Evolutionary conservation across 2,113 vertebrate species (phyloP).

Genomic region (Tautogolabrus adspersus): DNA sequence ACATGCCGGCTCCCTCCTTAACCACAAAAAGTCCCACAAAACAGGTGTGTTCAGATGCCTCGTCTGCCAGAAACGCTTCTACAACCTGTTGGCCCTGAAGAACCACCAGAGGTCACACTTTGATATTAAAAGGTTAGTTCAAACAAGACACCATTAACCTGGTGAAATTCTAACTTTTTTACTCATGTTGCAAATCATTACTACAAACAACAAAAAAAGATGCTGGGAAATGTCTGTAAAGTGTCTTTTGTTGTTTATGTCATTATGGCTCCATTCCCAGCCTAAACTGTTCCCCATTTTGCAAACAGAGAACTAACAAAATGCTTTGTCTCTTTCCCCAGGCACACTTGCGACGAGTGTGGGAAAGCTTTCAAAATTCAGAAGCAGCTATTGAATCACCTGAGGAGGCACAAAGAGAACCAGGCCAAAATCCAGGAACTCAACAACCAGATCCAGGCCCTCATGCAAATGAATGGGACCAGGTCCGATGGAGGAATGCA

Average conservation of each 20-base stretch:
- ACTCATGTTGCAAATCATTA: background rate
- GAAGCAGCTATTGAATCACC: constrained; percentile 89
- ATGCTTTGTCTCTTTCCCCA: constrained; percentile 41
- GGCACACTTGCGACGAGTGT: constrained; percentile 84
- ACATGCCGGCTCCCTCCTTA: constrained; percentile 90
- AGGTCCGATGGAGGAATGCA: constrained; percentile 64
- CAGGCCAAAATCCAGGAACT: constrained; percentile 84
- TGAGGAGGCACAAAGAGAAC: constrained; percentile 86
- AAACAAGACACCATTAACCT: background rate
- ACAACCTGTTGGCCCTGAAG: constrained; percentile 91
- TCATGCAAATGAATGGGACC: constrained; percentile 80
- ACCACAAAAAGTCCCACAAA: constrained; percentile 93
- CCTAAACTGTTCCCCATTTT: background rate
- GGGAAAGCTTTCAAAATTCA: constrained; percentile 90
- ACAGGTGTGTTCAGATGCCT: constrained; percentile 89
- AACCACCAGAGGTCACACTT: constrained; percentile 92
- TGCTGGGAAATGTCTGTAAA: background rate
- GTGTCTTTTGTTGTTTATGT: constrained; percentile 3
- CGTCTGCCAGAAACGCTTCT: constrained; percentile 92
- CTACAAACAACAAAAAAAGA: too few relatives aligned
- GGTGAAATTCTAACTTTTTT: background rate
- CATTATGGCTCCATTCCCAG: background rate
- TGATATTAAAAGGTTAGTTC: constrained; percentile 86
- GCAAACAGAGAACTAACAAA: constrained; percentile 30
- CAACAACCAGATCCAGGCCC: constrained; percentile 82